These are phyloP conservation scores for Cyrtonyx montezumae DNA, from an alignment of 2,113 vertebrate species.

Conservation along the genomic window DNA sequence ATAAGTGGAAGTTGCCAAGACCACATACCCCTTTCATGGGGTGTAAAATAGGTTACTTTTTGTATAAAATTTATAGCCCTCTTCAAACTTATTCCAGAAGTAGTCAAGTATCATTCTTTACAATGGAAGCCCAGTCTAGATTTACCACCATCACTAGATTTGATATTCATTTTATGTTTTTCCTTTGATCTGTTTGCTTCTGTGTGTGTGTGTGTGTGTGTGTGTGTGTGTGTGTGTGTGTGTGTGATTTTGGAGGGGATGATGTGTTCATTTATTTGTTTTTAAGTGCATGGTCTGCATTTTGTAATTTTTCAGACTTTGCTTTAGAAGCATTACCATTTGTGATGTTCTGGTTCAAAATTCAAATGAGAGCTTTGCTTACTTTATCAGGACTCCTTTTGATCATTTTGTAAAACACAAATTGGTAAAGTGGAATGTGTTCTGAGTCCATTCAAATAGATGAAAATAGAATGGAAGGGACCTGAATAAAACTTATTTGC, in stretches of 20 bases:
- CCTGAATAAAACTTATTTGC: not conserved
- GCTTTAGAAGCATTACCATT: constrained; percentile 64
- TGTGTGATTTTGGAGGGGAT: not conserved
- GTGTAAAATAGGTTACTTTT: constrained; percentile 17
- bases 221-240: not conserved
- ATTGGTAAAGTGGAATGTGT: not conserved
- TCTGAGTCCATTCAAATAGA: not conserved
- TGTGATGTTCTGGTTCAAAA: constrained; percentile 25
- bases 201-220: not conserved
- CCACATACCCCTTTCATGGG: constrained; percentile 39
- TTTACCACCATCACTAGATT: not conserved
- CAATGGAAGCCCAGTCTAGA: not conserved
- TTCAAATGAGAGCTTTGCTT: constrained; percentile 33
- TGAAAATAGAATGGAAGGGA: not conserved
- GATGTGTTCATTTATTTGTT: constrained; percentile 14
- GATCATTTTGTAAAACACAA: constrained; percentile 17
- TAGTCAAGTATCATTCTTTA: constrained; percentile 35
- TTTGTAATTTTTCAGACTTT: constrained; percentile 66
- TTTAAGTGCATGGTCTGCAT: not conserved
- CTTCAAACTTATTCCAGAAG: constrained; percentile 9
- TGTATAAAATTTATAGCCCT: not conserved
- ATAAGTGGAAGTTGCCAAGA: constrained; percentile 42
- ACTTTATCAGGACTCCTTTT: constrained; percentile 13
- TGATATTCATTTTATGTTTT: constrained; percentile 50
- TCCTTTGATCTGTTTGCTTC: constrained; percentile 22